Base-by-base conservation (phyloP, 2,113 vertebrate genomes). In the Clarias macrocephalus region DNA sequence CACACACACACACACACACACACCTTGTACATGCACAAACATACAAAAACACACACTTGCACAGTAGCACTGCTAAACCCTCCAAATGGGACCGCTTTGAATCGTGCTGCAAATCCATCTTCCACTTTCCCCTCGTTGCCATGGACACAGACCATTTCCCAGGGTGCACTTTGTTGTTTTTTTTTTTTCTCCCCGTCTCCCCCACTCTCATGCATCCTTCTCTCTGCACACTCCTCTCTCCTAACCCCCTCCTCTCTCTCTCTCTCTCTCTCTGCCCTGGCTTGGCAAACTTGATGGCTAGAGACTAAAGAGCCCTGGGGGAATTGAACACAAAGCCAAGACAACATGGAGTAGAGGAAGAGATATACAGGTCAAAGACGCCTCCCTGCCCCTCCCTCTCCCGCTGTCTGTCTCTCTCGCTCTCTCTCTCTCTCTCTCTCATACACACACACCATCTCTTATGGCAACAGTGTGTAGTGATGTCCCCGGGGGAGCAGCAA, bases 101-200 rank as follows among this genome's bases (percentile, higher is more conserved):
- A 91, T 92, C 89, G 82, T 89, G 85, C 90, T 88, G 89, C 87
- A 89, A 89, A 92, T 90, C 91, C 88, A 91, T 92, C 92, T 90
- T 91, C 86, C 87, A 91, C 88, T 90, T 91, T 88, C 91, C 89
- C 85, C 87, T 92, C 80, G 92, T 92, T 92, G 88, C 92, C 91
- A 92, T 92, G 92, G 92, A 91, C 91, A 92, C 92, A 88, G 88
- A 88, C 89, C 87, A 91, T 89, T 92, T 92, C 90, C 91, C 89
- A 89, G 89, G 88, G 79, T 90, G 88, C 89, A 89, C 85, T 90
- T 86, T 89, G 80, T 75, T 56, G 60, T 83, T 60, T 84, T 70
- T 68, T 52, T 85, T 60, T 52, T 21, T 11, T 16, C 11, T 9
- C 25, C 28, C 21, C 9, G n/a, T 25, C 76, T 33, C 70, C 30